Conservation (phyloP, 2,113 vertebrate genomes). For the Phoxinus phoxinus region DNA sequence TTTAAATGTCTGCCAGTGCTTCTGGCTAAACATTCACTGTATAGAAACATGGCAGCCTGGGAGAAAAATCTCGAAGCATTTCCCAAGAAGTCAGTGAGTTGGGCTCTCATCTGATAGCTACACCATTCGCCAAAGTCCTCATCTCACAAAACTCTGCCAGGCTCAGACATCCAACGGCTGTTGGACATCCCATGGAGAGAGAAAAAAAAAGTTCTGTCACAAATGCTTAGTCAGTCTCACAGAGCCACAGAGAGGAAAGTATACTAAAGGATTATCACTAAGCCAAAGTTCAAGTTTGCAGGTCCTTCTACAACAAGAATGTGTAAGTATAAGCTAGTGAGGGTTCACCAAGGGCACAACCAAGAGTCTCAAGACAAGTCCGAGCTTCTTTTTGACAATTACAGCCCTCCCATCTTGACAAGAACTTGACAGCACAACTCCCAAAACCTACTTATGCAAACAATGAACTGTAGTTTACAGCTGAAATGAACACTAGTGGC, state of each 20-base stretch:
- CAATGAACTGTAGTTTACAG: not conserved
- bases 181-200: conserved; percentile 45
- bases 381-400: not conserved
- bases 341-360: not conserved
- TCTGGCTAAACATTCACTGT: not conserved
- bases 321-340: not conserved
- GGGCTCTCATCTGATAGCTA: not conserved
- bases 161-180: conserved; percentile 35
- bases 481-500: not conserved
- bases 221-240: conserved; percentile 31
- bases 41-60: not conserved
- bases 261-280: not conserved
- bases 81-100: not conserved
- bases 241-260: conserved; percentile 4
- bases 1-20: conserved; percentile 4
- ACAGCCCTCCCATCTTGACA: not conserved
- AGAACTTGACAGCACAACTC: not conserved
- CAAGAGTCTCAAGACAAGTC: not conserved
- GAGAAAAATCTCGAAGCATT: not conserved
- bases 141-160: conserved; percentile 13
- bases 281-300: not conserved
- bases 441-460: not conserved
- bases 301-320: not conserved
- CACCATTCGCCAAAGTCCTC: conserved; percentile 26
- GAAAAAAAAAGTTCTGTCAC: conserved; percentile 1